Conservation (phyloP, 2,888 invertebrate genomes). For the Pyralis farinalis region DNA sequence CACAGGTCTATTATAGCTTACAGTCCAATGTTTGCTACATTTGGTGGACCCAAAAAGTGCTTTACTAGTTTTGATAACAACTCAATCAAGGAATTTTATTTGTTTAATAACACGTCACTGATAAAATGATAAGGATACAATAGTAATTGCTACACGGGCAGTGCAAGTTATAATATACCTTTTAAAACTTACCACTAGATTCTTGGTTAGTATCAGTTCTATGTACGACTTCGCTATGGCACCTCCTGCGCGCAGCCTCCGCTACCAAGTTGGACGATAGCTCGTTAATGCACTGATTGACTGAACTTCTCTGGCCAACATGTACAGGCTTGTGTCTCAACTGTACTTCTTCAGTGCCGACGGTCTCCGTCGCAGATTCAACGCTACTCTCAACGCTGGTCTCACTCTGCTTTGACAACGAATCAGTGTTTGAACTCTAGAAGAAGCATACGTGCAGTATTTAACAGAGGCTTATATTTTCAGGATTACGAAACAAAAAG, state of each 20-base stretch:
- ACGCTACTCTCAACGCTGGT: conserved; percentile 49
- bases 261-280: conserved; percentile 80
- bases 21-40: too few relatives aligned
- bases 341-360: conserved; percentile 62
- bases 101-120: too few relatives aligned
- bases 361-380: conserved; percentile 50
- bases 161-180: too few relatives aligned
- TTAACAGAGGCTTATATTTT: too few relatives aligned
- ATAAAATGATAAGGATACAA: too few relatives aligned
- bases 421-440: conserved; percentile 61
- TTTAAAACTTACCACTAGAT: conserved; percentile 46
- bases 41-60: too few relatives aligned
- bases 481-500: too few relatives aligned
- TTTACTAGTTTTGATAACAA: too few relatives aligned
- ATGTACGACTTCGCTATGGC: conserved; percentile 74
- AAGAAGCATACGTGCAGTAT: too few relatives aligned
- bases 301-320: conserved; percentile 66
- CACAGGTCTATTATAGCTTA: too few relatives aligned
- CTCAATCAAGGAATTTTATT: too few relatives aligned
- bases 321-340: conserved; percentile 58
- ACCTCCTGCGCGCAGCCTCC: conserved; percentile 66
- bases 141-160: too few relatives aligned
- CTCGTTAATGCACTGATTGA: conserved; percentile 87
- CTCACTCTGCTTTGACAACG: conserved; percentile 64
- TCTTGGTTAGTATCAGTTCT: conserved; percentile 62